Conservation (phyloP, 2,888 invertebrate species). For the Gari tellinella region DNA sequence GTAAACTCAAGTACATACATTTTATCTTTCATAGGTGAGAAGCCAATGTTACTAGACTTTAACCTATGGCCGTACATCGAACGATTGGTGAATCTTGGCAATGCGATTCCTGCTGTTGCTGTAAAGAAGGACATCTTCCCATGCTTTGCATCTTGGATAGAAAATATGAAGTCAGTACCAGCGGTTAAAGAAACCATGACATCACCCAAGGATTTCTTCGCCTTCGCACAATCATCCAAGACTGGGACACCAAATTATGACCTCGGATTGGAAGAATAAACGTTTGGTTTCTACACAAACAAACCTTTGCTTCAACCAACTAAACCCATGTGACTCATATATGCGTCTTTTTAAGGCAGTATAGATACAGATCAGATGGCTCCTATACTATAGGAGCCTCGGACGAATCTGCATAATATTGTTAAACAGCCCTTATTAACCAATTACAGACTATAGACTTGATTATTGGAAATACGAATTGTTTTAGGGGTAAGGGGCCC, state of each 20-base stretch:
- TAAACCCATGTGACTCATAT: too few relatives aligned
- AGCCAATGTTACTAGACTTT: conserved; percentile 53
- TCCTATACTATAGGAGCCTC: too few relatives aligned
- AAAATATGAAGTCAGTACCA: conserved; percentile 40
- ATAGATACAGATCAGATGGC: too few relatives aligned
- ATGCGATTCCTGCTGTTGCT: conserved; percentile 3
- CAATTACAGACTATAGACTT: too few relatives aligned
- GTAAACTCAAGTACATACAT: background rate
- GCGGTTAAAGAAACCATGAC: conserved; percentile 49
- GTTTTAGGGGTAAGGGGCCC: too few relatives aligned
- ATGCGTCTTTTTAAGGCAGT: too few relatives aligned
- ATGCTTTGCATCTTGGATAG: conserved; percentile 42
- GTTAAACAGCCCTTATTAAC: too few relatives aligned
- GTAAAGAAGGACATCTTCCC: conserved; percentile 35
- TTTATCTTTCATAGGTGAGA: conserved; percentile 41
- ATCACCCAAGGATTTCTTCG: conserved; percentile 6
- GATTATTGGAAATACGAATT: too few relatives aligned
- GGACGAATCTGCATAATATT: too few relatives aligned
- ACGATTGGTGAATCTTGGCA: conserved; percentile 17
- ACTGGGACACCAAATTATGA: conserved; percentile 11
- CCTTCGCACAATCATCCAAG: background rate
- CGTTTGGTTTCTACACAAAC: too few relatives aligned
- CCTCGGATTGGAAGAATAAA: conserved; percentile 30
- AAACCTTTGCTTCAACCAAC: too few relatives aligned
- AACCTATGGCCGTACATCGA: conserved; percentile 60